Conservation (phyloP, 1,140 invertebrate species). For the Achroia grisella region DNA sequence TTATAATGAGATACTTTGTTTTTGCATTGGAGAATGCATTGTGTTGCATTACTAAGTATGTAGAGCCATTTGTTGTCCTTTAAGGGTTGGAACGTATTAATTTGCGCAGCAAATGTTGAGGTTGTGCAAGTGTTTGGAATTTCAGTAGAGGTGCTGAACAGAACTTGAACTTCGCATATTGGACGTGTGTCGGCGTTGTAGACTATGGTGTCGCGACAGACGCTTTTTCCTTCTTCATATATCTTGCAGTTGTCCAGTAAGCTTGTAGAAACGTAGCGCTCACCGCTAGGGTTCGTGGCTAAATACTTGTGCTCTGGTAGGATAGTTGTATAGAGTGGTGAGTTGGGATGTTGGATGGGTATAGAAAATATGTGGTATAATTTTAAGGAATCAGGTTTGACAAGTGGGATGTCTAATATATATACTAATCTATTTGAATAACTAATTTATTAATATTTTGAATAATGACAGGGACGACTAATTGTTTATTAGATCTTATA, state of each 20-base stretch:
- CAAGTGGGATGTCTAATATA: slow-evolving; percentile 22
- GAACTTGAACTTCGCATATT: slow-evolving; percentile 18
- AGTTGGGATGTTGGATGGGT: slow-evolving; percentile 22
- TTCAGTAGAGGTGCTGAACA: slow-evolving; percentile 9
- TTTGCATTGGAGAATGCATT: slow-evolving; percentile 14
- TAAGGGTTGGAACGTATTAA: slow-evolving; percentile 15
- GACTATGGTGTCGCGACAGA: slow-evolving; percentile 14
- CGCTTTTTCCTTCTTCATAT: slow-evolving; percentile 8
- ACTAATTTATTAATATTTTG: slow-evolving; percentile 19
- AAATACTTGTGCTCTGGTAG: slow-evolving; percentile 25
- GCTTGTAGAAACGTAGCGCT: slow-evolving; percentile 21
- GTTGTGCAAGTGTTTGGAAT: slow-evolving; percentile 10
- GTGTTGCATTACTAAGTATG: slow-evolving; percentile 12
- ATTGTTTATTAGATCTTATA: slow-evolving; percentile 11
- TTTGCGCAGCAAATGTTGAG: slow-evolving; percentile 18
- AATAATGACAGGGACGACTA: slow-evolving; percentile 10
- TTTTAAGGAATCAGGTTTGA: slow-evolving; percentile 13
- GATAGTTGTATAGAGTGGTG: slow-evolving; percentile 19
- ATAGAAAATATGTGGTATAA: slow-evolving; percentile 22
- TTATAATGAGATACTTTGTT: slow-evolving; percentile 14
- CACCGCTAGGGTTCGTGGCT: slow-evolving; percentile 16
- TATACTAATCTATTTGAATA: slow-evolving; percentile 25
- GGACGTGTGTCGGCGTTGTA: slow-evolving; percentile 19
- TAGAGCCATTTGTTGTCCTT: slow-evolving; percentile 24
- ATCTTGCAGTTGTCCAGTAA: slow-evolving; percentile 19